These are phyloP conservation scores for Etia nguti DNA, from an alignment of 2,113 vertebrate species.

Conservation along the genomic window DNA sequence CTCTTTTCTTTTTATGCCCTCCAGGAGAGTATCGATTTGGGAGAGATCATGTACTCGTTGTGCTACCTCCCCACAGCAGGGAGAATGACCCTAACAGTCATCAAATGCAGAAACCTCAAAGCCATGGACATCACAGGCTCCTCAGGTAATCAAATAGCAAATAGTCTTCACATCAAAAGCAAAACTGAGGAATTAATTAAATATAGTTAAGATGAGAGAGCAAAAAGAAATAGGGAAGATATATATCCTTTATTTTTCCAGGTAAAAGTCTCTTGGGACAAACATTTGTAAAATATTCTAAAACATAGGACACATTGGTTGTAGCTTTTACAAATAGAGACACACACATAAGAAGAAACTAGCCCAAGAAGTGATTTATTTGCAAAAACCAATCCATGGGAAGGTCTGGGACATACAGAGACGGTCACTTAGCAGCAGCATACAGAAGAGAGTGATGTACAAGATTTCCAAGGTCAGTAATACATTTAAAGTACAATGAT, in stretches of 20 bases:
- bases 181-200: not conserved
- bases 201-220: not conserved
- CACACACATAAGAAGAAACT: not conserved
- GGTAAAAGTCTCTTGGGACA: not conserved
- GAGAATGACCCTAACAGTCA: slow-evolving; percentile 95
- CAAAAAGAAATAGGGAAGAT: not conserved
- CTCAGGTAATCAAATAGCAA: slow-evolving; percentile 77
- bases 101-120: slow-evolving; percentile 98
- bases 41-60: slow-evolving; percentile 98
- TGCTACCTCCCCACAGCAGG: slow-evolving; percentile 98
- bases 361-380: not conserved
- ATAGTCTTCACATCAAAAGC: slow-evolving; percentile 29
- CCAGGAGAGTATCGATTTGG: slow-evolving; percentile 94
- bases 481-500: not conserved
- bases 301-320: not conserved
- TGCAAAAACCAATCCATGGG: not conserved
- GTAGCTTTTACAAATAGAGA: not conserved
- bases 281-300: not conserved
- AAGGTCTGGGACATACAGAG: not conserved
- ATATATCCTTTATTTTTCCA: not conserved
- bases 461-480: not conserved
- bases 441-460: not conserved
- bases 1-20: not conserved
- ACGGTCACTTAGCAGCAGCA: not conserved
- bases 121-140: slow-evolving; percentile 98